Evolutionary conservation across 2,113 vertebrate genomes (phyloP), one percentile per base, ranked within the genome.

Genomic region (Hippocampus zosterae): DNA sequence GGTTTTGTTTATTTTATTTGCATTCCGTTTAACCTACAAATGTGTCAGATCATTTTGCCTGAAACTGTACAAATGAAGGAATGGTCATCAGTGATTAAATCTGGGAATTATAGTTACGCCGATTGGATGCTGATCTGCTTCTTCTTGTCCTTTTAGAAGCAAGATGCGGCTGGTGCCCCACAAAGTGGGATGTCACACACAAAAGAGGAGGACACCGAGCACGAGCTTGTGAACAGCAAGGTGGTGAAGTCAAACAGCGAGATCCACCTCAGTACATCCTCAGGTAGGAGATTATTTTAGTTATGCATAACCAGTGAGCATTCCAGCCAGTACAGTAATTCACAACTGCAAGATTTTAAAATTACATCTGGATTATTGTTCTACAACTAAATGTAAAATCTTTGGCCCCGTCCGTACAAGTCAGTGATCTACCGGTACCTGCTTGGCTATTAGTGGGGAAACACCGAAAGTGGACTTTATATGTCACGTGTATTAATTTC

Each of bases 231-330:
- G 78, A 94, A 91, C 76, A 92, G 93, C 68, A 93, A 92, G 68
- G 92, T 97, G 69, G 89, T 93, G 40, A 96, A 95, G 78, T 98
- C 95, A 33, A 93, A 82, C 66, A 97, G 95, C 3, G 95, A 96
- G 0, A 92, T 91, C 69, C 93, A 95, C 78, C 91, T 97, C 46
- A 94, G 90, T 78, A 88, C 91, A 57, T 91, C 92, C 42, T 87
- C 94, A 89, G 95, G 96, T 98, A 91, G 81, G 87, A 64, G 29
- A 19, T 18, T 53, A 18, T 74, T 8, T 3, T 19, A 41, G 19
- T 67, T 46, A 12, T 62, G 40, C 66, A 75, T 56, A 73, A 12
- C 46, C 4, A 25, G 33, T 48, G 68, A 82, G 67, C 56, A 67
- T 60, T 64, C 80, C 70, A 77, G 69, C 44, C 16, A 57, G 29